A percentile compares a stretch with the other conserved stretches of the same genome.
phyloP scores from a whole-genome alignment of 1,140 invertebrate genomes.

The Plectrocnemia conspersa region DNA sequence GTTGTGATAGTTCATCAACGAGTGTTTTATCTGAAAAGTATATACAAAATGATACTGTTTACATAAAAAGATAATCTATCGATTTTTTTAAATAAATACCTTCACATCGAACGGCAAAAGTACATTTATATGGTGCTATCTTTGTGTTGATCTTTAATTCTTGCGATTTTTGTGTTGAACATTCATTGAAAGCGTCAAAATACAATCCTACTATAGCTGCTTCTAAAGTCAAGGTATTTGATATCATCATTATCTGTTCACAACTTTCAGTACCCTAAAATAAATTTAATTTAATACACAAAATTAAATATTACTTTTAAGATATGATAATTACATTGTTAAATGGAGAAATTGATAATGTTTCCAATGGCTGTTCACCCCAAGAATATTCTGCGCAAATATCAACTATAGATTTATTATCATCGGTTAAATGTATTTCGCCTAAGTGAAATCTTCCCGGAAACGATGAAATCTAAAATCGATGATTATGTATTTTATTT shows the following conservation, averaged over 20 bases:
- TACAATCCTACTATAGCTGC: slow-evolving; percentile 57
- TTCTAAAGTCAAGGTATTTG: slow-evolving; percentile 55
- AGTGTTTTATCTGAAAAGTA: slow-evolving; percentile 34
- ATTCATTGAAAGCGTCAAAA: slow-evolving; percentile 56
- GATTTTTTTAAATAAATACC: slow-evolving; percentile 38
- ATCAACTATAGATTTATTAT: slow-evolving; percentile 42
- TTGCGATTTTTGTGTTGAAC: slow-evolving; percentile 36
- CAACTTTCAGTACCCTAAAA: background rate
- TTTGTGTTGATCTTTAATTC: slow-evolving; percentile 62
- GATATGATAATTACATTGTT: background rate
- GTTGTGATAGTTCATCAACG: slow-evolving; percentile 46
- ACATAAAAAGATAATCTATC: slow-evolving; percentile 24
- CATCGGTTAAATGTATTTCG: slow-evolving; percentile 48
- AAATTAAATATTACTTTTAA: background rate
- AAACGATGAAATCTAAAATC: slow-evolving; percentile 56
- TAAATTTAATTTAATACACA: slow-evolving; percentile 1
- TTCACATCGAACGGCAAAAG: slow-evolving; percentile 50
- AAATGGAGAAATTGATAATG: slow-evolving; percentile 38
- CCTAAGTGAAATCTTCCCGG: slow-evolving; percentile 58
- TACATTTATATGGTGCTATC: slow-evolving; percentile 69
- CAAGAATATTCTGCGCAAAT: slow-evolving; percentile 53
- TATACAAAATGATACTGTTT: slow-evolving; percentile 1
- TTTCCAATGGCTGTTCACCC: slow-evolving; percentile 43
- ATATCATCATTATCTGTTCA: slow-evolving; percentile 38
- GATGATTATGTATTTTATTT: slow-evolving; percentile 41